phyloP scores from a whole-genome alignment of 64 coral and sea anemone species.

The Cladopsammia gracilis region DNA sequence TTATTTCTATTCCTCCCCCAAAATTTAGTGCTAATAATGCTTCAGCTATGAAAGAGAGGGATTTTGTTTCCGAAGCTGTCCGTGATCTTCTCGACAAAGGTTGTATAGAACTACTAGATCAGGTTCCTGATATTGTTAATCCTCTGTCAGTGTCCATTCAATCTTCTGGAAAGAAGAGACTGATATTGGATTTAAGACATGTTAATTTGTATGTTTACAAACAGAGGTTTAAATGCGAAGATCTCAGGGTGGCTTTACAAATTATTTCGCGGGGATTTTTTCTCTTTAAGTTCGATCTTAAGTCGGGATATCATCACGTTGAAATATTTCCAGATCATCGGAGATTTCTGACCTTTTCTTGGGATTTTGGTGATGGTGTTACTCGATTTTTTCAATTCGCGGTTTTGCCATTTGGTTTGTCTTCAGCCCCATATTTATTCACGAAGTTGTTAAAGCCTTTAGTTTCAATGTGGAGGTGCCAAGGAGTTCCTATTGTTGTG shows the following conservation, averaged over 20 bases:
- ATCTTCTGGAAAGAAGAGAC: not conserved
- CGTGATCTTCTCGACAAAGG: not conserved
- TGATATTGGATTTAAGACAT: not conserved
- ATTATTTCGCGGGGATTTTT: not conserved
- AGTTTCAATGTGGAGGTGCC: not conserved
- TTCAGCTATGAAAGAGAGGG: not conserved
- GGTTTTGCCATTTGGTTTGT: not conserved
- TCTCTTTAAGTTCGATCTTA: not conserved
- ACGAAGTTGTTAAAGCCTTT: constrained; percentile 31
- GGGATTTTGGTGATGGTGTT: constrained; percentile 6
- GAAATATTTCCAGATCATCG: not conserved
- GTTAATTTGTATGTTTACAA: not conserved
- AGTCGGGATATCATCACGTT: not conserved
- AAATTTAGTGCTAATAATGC: not conserved
- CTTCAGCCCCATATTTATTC: constrained; percentile 10
- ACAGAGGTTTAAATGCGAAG: not conserved
- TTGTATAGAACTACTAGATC: too few species aligned
- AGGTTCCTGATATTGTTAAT: not conserved
- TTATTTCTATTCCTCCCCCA: not conserved
- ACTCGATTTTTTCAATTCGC: not conserved
- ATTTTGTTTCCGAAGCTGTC: not conserved
- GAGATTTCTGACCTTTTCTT: not conserved
- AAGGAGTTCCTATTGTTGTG: not conserved
- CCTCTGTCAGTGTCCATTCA: constrained; percentile 8
- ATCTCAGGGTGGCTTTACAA: not conserved